Evolutionary conservation across 2,113 vertebrate species (phyloP).

Genomic region (Syngnathoides biaculeatus): DNA sequence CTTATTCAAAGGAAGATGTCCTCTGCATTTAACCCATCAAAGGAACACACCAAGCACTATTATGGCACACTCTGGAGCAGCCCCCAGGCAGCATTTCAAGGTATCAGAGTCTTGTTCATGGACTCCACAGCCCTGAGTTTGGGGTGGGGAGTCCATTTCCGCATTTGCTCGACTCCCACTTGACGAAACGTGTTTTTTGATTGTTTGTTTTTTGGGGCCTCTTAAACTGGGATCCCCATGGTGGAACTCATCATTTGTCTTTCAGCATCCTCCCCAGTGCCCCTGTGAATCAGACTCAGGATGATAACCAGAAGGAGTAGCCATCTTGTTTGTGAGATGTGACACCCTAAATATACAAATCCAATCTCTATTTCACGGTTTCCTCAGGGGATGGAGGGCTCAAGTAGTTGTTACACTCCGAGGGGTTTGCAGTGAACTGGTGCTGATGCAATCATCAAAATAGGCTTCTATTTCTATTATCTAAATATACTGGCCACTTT

Average conservation of each 20-base stretch:
- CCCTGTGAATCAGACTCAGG: no score
- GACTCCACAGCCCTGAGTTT: background rate
- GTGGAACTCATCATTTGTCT: background rate
- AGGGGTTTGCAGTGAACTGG: slow-evolving; percentile 1
- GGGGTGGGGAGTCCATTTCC: background rate
- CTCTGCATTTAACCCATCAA: background rate
- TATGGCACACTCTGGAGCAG: background rate
- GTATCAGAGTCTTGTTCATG: background rate
- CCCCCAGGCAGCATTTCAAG: background rate
- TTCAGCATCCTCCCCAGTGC: background rate
- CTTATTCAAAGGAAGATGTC: background rate
- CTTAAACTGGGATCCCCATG: background rate
- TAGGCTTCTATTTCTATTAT: slow-evolving; percentile 26
- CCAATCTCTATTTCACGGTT: slow-evolving; percentile 18
- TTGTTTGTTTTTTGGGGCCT: background rate
- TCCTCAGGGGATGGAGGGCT: slow-evolving; percentile 5
- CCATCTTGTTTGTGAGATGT: slow-evolving; percentile 16
- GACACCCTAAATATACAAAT: slow-evolving; percentile 27
- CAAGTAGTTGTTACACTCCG: background rate
- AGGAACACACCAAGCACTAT: background rate
- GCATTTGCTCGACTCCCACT: background rate
- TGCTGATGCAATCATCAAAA: slow-evolving; percentile 14
- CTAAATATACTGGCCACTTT: slow-evolving; percentile 18
- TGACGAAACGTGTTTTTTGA: background rate
- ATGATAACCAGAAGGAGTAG: background rate